Evolutionary conservation across 2,888 invertebrate genomes (phyloP), one percentile per base, ranked within the genome.

Genomic region (Drosophila fungiperda): DNA sequence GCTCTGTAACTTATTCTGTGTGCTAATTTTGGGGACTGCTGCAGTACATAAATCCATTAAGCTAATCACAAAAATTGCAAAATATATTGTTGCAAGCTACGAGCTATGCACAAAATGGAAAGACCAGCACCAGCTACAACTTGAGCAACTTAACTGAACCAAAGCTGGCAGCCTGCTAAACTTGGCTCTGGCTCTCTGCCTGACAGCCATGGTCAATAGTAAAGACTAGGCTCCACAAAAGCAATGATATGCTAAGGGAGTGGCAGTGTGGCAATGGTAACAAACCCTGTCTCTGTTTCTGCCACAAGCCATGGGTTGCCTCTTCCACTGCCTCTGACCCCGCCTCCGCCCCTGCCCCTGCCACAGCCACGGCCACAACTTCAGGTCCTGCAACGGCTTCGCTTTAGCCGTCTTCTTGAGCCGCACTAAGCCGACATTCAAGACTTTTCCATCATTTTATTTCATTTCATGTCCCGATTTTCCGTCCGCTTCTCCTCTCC

Each of bases 381-480:
- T 49, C 32, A 53, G 53, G 35, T 40, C 45, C 48, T 53, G 40
- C 33, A 35, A 23, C 38, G 32, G 42, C 52, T 58, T 70, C 36
- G 57, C 50, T 42, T 63, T 54, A 54, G 72, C 38, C 54, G 32
- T 78, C 67, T 49, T 72, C 66, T 68, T 81, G 76, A 79, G 82
- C 73, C 80, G 72, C 76, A 69, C 72, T 82, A 76, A 83, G 77
- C 80, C 77, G 69, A 74, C 81, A 82, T 74, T 81, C 76, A 81
- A 81, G 81, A 83, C 83, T 81, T 80, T 83, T 83, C 77, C 80
- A 82, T 81, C 81, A 81, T 81, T 83, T 82, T 80, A 82, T 83
- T 81, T 82, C 72, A 82, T 79, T 79, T 72, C 74, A 80, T 80
- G 71, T 82, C 80, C 69, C 63, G 72, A 69, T 68, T 79, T 64